Percentiles rank a stretch among this genome's conserved stretches.
These are phyloP conservation scores for Prenolepis imparis DNA, from an alignment of 2,888 invertebrate species.

Conservation along the genomic window DNA sequence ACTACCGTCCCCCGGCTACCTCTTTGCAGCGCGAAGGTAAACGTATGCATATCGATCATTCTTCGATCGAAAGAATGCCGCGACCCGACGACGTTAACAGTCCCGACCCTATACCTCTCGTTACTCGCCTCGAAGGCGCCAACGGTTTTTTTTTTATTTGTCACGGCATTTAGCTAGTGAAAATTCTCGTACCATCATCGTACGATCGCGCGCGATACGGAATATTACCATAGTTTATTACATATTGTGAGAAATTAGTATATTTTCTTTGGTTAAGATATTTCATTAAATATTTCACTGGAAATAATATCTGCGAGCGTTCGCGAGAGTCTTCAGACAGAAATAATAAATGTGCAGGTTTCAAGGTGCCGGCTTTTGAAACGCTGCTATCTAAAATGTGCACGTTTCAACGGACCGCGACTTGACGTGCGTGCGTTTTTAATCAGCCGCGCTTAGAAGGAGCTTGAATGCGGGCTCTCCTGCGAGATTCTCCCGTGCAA, in stretches of 20 bases:
- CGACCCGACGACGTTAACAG: conserved; percentile 64
- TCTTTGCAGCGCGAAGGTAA: conserved; percentile 57
- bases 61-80: conserved; percentile 81
- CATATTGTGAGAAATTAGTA: not conserved
- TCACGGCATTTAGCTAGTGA: conserved; percentile 27
- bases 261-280: not conserved
- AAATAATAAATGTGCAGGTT: conserved; percentile 24
- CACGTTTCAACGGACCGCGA: conserved; percentile 51
- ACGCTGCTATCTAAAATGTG: conserved; percentile 38
- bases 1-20: conserved; percentile 66
- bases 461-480: conserved; percentile 31
- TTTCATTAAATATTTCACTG: not conserved
- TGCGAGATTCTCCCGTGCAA: conserved; percentile 7
- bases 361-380: conserved; percentile 24
- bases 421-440: conserved; percentile 55
- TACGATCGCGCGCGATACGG: not conserved
- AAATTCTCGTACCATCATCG: conserved; percentile 10
- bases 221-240: not conserved
- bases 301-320: not conserved
- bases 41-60: conserved; percentile 85
- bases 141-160: conserved; percentile 78
- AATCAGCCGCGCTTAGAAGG: conserved; percentile 49
- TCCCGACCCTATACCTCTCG: conserved; percentile 74
- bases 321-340: conserved; percentile 5
- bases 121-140: conserved; percentile 61